Evolutionary conservation across 1,140 invertebrate genomes (phyloP).

Genomic region (Lepidurus packardi): DNA sequence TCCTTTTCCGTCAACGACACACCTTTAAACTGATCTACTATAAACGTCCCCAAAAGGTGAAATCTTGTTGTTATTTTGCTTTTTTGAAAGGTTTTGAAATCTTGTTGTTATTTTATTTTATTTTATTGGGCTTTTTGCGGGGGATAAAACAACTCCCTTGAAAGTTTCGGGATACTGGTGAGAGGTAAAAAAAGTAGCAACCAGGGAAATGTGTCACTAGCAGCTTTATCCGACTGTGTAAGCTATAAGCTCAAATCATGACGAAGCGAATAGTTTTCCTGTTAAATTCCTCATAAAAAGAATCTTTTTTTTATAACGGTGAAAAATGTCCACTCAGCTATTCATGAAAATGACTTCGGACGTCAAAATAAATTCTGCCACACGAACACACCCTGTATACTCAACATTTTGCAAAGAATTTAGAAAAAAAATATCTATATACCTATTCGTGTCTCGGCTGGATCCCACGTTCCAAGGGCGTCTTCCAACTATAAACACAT

Average conservation of each 20-base stretch:
- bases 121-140: not conserved
- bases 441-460: slow-evolving; percentile 31
- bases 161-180: not conserved
- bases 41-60: not conserved
- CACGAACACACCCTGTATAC: not conserved
- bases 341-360: not conserved
- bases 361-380: not conserved
- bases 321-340: not conserved
- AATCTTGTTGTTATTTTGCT: not conserved
- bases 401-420: slow-evolving; percentile 1
- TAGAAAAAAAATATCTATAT: not conserved
- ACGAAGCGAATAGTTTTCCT: not conserved
- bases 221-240: not conserved
- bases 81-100: too few relatives aligned
- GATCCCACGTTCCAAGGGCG: slow-evolving; percentile 31
- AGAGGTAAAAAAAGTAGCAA: not conserved
- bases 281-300: not conserved
- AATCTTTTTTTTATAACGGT: not conserved
- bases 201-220: slow-evolving; percentile 14
- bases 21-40: too few relatives aligned
- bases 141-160: not conserved
- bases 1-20: too few relatives aligned
- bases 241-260: not conserved
- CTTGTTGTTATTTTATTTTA: not conserved
- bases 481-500: slow-evolving; percentile 30